Conservation (phyloP, 2,113 vertebrate genomes). For the Serilophus lunatus region DNA sequence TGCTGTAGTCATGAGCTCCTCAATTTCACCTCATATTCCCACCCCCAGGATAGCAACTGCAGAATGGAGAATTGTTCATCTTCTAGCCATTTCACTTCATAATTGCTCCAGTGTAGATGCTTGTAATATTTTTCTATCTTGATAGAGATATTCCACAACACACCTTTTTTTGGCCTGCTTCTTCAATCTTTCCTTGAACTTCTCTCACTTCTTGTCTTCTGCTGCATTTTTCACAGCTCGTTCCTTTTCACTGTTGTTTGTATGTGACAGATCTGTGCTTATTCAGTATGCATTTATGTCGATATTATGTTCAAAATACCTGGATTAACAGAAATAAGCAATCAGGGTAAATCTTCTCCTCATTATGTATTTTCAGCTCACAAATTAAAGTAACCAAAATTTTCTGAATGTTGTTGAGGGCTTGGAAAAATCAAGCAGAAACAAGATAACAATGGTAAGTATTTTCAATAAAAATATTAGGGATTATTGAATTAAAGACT, state of each 20-base stretch:
- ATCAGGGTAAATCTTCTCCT: background rate
- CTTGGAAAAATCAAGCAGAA: background rate
- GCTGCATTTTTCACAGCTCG: background rate
- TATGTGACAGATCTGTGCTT: background rate
- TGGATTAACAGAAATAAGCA: background rate
- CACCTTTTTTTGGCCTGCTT: background rate
- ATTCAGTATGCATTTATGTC: background rate
- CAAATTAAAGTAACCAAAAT: background rate
- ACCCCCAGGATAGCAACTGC: background rate
- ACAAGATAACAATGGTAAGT: background rate
- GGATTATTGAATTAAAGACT: background rate
- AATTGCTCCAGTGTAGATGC: background rate
- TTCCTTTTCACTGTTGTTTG: background rate
- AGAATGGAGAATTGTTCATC: background rate
- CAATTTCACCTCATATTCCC: fast-evolving
- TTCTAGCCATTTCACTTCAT: background rate
- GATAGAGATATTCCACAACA: background rate
- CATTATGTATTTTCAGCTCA: background rate
- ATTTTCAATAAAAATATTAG: background rate
- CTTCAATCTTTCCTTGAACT: background rate
- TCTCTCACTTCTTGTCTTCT: background rate
- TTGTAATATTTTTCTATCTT: background rate
- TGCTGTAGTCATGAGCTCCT: background rate
- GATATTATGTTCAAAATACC: background rate
- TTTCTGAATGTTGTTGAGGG: background rate